Evolutionary conservation across 2,113 vertebrate species (phyloP).

Genomic region (Dromiciops gliroides): DNA sequence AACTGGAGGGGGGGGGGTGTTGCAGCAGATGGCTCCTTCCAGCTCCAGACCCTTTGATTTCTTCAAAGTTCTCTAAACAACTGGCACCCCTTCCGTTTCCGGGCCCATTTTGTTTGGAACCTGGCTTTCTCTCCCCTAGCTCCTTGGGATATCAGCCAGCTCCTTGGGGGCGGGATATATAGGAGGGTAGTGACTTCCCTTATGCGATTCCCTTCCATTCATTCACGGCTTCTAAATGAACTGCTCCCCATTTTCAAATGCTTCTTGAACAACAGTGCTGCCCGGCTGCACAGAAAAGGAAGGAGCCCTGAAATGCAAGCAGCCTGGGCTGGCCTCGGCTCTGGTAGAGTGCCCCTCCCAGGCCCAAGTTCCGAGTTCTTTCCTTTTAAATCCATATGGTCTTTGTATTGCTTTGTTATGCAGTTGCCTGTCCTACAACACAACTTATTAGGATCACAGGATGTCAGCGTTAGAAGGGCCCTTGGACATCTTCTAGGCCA

Average conservation of each 20-base stretch:
- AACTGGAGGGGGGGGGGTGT: too few relatives aligned
- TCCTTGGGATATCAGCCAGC: neutral
- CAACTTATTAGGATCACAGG: neutral
- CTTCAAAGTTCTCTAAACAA: neutral
- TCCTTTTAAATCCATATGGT: neutral
- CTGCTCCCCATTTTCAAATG: neutral
- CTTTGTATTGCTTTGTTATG: neutral
- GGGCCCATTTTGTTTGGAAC: neutral
- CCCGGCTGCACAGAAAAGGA: constrained; percentile 31
- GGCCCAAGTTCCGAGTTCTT: neutral
- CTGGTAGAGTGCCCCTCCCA: neutral
- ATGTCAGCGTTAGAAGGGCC: neutral
- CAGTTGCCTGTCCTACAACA: neutral
- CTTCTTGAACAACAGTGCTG: neutral
- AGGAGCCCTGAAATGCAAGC: neutral
- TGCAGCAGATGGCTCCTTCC: neutral
- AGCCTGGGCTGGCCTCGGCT: neutral
- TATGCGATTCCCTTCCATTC: neutral
- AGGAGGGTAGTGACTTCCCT: neutral
- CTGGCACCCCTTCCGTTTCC: neutral
- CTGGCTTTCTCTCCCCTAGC: too few relatives aligned
- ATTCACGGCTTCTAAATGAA: neutral
- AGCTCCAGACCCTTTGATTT: neutral
- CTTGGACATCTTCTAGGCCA: neutral
- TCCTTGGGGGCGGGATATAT: neutral